These are phyloP conservation scores for Acanthaster planci DNA, from an alignment of 35 echinoderm and acorn worm genomes.

Conservation along the genomic window DNA sequence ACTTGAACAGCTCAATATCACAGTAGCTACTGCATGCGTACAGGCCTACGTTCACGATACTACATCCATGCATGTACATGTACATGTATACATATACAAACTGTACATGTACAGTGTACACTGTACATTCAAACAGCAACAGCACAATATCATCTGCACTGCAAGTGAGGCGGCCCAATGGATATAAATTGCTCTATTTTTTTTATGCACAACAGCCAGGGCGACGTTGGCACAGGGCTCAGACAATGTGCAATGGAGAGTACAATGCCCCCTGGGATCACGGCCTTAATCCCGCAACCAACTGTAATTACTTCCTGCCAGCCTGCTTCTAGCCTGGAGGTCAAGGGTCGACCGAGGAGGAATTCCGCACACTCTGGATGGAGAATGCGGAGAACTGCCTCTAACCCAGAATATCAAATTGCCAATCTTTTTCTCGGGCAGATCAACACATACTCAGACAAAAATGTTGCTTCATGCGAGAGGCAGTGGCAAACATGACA, in stretches of 20 bases:
- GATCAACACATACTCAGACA: neutral
- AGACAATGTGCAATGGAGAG: constrained; percentile 15
- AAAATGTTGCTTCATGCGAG: neutral
- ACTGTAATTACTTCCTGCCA: constrained; percentile 33
- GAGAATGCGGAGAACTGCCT: neutral
- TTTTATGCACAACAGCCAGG: constrained; percentile 3
- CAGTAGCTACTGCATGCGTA: no score
- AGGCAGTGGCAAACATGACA: neutral
- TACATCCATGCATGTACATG: neutral
- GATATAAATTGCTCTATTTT: neutral
- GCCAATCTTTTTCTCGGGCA: neutral
- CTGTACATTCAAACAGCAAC: neutral
- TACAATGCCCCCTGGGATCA: constrained; percentile 30
- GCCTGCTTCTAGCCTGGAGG: neutral
- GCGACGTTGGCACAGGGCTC: no score
- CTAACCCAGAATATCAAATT: constrained; percentile 28
- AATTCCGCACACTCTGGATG: neutral
- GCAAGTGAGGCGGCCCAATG: neutral
- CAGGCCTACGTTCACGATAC: no score
- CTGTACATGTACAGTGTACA: constrained; percentile 1
- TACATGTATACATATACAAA: neutral
- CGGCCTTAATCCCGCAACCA: constrained; percentile 13
- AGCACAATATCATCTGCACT: no score
- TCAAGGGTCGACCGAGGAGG: constrained; percentile 2
- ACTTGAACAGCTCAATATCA: no score